Evolutionary conservation across 1,140 invertebrate species (phyloP).

Genomic region (Pogonomyrmex barbatus): DNA sequence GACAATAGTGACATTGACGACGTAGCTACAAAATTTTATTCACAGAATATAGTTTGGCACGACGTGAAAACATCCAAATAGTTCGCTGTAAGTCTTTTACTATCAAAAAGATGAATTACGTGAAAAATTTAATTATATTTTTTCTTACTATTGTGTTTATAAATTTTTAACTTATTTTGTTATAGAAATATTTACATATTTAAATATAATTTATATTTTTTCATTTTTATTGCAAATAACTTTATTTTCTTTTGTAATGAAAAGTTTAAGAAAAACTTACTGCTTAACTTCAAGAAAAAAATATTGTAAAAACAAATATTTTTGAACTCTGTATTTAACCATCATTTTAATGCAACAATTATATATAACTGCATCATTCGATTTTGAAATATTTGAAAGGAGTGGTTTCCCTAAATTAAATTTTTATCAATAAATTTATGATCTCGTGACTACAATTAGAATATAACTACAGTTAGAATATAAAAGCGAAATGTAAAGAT

Average conservation of each 20-base stretch:
- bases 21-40: not conserved
- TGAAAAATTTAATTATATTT: not conserved
- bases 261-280: not conserved
- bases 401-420: not conserved
- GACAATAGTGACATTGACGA: not conserved
- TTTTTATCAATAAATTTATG: not conserved
- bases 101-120: not conserved
- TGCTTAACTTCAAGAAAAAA: not conserved
- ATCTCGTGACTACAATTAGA: too few species aligned
- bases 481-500: not conserved
- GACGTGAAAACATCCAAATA: not conserved
- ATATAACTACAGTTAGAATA: too few species aligned
- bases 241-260: not conserved
- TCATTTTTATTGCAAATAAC: not conserved
- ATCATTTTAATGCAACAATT: not conserved
- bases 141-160: not conserved
- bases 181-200: not conserved
- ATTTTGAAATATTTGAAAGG: not conserved
- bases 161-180: not conserved
- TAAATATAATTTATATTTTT: not conserved
- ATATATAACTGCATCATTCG: not conserved
- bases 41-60: not conserved
- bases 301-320: not conserved
- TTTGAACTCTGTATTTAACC: not conserved
- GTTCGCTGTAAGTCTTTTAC: not conserved